These are phyloP conservation scores for Cantharis flavilabris DNA, from an alignment of 2,888 invertebrate genomes.

Conservation along the genomic window DNA sequence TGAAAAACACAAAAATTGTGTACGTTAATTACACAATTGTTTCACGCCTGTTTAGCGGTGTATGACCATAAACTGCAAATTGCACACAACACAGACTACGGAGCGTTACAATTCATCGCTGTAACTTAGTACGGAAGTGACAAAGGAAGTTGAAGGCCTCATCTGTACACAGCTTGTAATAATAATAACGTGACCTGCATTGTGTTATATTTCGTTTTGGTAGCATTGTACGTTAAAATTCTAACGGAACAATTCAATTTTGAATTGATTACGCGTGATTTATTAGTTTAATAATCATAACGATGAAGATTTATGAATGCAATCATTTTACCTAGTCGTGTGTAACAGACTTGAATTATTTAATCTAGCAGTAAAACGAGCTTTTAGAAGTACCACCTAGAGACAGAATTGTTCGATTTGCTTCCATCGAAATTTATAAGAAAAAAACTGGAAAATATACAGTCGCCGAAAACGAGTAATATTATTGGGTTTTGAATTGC, in stretches of 20 bases:
- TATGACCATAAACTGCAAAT: slow-evolving; percentile 25
- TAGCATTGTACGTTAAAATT: slow-evolving; percentile 16
- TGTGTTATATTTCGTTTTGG: slow-evolving; percentile 17
- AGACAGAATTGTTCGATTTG: background rate
- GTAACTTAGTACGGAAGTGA: slow-evolving; percentile 19
- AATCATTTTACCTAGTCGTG: background rate
- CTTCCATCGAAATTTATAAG: background rate
- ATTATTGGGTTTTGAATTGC: background rate
- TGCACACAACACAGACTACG: background rate
- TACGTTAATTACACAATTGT: slow-evolving; percentile 14
- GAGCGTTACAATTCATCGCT: slow-evolving; percentile 18
- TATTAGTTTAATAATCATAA: slow-evolving; percentile 17
- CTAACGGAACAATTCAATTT: slow-evolving; percentile 24
- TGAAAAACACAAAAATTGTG: slow-evolving; percentile 1
- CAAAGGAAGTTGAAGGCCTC: slow-evolving; percentile 31
- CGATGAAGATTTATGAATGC: background rate
- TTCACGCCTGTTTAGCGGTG: slow-evolving; percentile 25
- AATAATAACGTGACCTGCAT: slow-evolving; percentile 23
- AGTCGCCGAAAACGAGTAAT: background rate
- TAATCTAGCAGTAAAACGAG: background rate
- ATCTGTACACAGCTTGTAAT: slow-evolving; percentile 9
- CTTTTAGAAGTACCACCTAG: background rate
- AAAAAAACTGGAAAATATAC: background rate
- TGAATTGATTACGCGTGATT: slow-evolving; percentile 24
- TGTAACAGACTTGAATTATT: background rate